phyloP scores from a whole-genome alignment of 2,888 invertebrate species.

The Hedya salicella region DNA sequence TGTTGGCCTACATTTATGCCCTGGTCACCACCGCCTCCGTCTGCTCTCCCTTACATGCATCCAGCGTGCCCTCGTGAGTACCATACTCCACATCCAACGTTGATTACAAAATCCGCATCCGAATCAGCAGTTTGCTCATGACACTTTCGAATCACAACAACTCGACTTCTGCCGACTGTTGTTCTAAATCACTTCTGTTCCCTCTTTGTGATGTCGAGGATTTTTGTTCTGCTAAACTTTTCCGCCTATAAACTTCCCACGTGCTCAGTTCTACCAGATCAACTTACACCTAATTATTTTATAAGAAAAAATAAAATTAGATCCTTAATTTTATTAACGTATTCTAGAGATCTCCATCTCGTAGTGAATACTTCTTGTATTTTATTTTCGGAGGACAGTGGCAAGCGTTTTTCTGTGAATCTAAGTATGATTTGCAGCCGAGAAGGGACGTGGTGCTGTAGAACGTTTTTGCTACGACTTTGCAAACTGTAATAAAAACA shows the following conservation, averaged over 20 bases:
- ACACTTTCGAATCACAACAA: constrained; percentile 97
- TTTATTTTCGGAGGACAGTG: not conserved
- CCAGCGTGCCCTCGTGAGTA: constrained; percentile 97
- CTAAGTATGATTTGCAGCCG: not conserved
- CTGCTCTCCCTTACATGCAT: constrained; percentile 95
- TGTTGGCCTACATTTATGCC: constrained; percentile 94
- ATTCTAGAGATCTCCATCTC: not conserved
- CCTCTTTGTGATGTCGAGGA: no score
- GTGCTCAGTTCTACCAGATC: constrained; percentile 22
- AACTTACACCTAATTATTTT: constrained; percentile 93
- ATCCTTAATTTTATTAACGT: no score
- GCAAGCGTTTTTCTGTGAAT: constrained; percentile 1
- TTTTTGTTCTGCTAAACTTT: no score
- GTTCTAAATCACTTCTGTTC: constrained; percentile 89
- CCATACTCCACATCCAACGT: no score
- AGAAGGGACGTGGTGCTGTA: not conserved
- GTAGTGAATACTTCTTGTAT: not conserved
- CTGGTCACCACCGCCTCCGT: constrained; percentile 92
- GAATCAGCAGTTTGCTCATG: no score
- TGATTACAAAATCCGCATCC: no score
- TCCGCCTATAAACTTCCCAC: no score
- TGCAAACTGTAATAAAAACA: not conserved
- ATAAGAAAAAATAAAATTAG: no score
- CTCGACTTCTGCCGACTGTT: constrained; percentile 96
- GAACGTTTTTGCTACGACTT: not conserved